phyloP scores from a whole-genome alignment of 2,888 invertebrate species.

The Lasius platythorax region DNA sequence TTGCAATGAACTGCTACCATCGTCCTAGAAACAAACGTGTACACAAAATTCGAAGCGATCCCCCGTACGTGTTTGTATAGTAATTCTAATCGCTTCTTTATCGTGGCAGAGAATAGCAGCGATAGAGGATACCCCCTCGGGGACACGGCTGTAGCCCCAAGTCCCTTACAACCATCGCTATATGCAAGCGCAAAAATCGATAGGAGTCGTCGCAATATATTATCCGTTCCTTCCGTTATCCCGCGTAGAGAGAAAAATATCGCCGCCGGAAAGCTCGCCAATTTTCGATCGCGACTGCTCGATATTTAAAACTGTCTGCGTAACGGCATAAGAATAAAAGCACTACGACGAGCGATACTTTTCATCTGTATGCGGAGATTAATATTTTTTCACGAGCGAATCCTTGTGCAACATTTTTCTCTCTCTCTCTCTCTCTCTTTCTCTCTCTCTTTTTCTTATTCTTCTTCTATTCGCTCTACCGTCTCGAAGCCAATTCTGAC shows the following conservation, averaged over 20 bases:
- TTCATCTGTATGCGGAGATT: conserved; percentile 35
- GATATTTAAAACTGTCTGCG: conserved; percentile 49
- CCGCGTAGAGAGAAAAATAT: conserved; percentile 47
- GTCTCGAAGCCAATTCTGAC: conserved; percentile 20
- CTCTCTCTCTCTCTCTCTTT: not conserved
- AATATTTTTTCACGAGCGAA: conserved; percentile 41
- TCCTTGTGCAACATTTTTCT: conserved; percentile 2
- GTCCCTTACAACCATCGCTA: not conserved
- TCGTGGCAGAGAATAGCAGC: not conserved
- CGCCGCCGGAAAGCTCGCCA: conserved; percentile 47
- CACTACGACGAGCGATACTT: conserved; percentile 27
- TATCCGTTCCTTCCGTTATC: conserved; percentile 52
- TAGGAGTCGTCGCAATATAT: conserved; percentile 53
- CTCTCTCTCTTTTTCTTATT: not conserved
- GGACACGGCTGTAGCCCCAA: not conserved
- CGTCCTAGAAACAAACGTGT: conserved; percentile 85
- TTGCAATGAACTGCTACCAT: conserved; percentile 86
- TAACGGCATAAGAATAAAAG: conserved; percentile 43
- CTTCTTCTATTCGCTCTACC: not conserved
- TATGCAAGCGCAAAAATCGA: conserved; percentile 53
- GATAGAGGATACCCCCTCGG: not conserved
- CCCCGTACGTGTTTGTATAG: not conserved
- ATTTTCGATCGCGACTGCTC: conserved; percentile 41
- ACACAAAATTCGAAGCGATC: not conserved
- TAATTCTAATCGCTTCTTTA: conserved; percentile 20